A percentile compares a stretch with the other conserved stretches of the same genome.
Evolutionary conservation across 92 coral and sea anemone species (phyloP).

Genomic region (Bergia sp.): DNA sequence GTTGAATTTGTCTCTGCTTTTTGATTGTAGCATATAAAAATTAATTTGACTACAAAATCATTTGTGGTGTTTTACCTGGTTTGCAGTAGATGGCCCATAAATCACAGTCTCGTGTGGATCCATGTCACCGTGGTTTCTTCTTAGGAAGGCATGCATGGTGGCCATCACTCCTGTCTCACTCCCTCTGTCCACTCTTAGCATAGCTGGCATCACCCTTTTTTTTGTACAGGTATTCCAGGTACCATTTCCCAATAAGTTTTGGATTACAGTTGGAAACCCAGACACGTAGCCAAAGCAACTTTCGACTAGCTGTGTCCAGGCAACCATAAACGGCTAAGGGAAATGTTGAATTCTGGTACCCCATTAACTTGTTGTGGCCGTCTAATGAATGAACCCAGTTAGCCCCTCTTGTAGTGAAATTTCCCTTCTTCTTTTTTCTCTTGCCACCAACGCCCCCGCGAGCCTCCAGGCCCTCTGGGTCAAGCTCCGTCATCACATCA

Average conservation of each 20-base stretch:
- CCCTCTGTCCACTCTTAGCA: conserved; percentile 6
- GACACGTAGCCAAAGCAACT: conserved; percentile 5
- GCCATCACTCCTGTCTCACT: conserved; percentile 11
- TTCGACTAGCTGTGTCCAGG: conserved; percentile 7
- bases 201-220: conserved; percentile 3
- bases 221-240: conserved; percentile 1
- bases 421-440: conserved; percentile 20
- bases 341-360: conserved; percentile 7
- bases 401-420: conserved; percentile 17
- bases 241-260: conserved; percentile 6
- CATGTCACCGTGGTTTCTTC: background rate
- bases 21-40: too few relatives aligned
- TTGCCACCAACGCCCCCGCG: conserved; percentile 19
- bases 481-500: conserved; percentile 20
- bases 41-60: too few relatives aligned
- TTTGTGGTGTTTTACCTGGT: too few relatives aligned
- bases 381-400: conserved; percentile 31
- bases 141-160: background rate
- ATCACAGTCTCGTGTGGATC: conserved; percentile 36
- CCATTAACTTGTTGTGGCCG: conserved; percentile 2
- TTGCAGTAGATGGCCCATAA: conserved; percentile 24
- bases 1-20: background rate
- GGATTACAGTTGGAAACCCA: conserved; percentile 4
- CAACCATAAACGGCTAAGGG: background rate
- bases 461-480: conserved; percentile 4